Evolutionary conservation across 2,888 invertebrate species (phyloP), one percentile per base, ranked within the genome.

Genomic region (Polyploca ridens): DNA sequence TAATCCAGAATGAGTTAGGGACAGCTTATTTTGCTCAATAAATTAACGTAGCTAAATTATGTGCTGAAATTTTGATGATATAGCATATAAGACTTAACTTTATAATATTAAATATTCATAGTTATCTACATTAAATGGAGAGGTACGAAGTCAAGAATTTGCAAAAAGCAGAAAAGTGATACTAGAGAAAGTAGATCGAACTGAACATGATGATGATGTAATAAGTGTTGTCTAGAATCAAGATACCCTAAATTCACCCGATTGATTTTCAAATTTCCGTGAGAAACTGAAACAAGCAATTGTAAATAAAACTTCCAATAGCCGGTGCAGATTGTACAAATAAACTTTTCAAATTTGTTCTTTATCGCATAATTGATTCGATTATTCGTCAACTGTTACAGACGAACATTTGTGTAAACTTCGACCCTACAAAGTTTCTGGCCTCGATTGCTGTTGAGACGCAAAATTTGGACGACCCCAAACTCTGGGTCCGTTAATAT

Each of bases 401-500:
- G 63, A 70, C 63, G 76, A 67, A 63, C 64, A 69, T 70, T 71
- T 74, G 73, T 73, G 71, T 72, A 67, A 73, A 74, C 63, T 66
- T 74, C 68, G 76, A 74, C 73, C 75, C 73, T 54, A 27, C 61
- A 78, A 77, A 83, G 73, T 83, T 85, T 74, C 66, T 69, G 69
- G 74, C 76, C 75, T 71, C 77, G 76, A 79, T 80, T 79, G 78
- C 77, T 74, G 77, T 76, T 71, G 69, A 67, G 68, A 69, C 63
- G 71, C 69, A 73, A 78, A 75, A 79, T 79, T 74, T 70, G 72
- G 69, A 67, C 65, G 72, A 72, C 69, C 80, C 78, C 75, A 69
- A 69, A 72, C 76, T 78, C 59, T 73, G 78, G 72, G 69, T 54
- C 69, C 78, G 74, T 82, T 78, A 82, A 87, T 87, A 83, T 82